A percentile compares a stretch with the other conserved stretches of the same genome.
Conservation (phyloP, 2,113 vertebrate genomes). For the Strigops habroptila region DNA sequence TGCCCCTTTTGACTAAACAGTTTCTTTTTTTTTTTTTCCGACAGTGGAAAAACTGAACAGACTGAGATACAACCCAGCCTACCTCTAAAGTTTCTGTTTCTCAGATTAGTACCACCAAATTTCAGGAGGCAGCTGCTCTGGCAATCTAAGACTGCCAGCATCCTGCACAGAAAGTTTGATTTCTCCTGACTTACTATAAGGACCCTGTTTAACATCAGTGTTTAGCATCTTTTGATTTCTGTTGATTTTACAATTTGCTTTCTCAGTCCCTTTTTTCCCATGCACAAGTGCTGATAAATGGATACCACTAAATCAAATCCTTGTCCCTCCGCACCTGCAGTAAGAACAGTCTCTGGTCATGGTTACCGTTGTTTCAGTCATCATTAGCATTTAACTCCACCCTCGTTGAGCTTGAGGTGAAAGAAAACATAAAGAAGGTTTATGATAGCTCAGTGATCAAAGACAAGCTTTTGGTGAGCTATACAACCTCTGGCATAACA, state of each 20-base stretch:
- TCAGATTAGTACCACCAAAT: background rate
- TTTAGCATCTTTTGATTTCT: background rate
- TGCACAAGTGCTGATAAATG: background rate
- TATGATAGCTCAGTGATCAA: background rate
- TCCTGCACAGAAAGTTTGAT: background rate
- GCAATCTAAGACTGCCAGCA: background rate
- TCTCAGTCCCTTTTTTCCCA: background rate
- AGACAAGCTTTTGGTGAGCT: background rate
- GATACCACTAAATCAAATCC: background rate
- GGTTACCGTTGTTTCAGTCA: background rate
- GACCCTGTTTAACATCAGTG: background rate
- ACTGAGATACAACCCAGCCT: background rate
- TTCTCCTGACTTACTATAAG: background rate
- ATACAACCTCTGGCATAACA: background rate
- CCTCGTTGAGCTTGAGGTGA: background rate
- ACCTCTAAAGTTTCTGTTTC: background rate
- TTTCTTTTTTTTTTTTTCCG: background rate
- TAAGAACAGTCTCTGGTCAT: background rate
- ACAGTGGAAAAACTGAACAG: background rate
- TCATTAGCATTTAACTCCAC: background rate
- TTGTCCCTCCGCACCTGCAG: background rate
- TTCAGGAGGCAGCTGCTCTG: background rate
- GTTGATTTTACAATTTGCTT: background rate
- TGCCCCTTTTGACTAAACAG: background rate
- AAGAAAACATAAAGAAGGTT: slow-evolving; percentile 7